phyloP scores from a whole-genome alignment of 2,888 invertebrate species.

The Parnassius orleans region DNA sequence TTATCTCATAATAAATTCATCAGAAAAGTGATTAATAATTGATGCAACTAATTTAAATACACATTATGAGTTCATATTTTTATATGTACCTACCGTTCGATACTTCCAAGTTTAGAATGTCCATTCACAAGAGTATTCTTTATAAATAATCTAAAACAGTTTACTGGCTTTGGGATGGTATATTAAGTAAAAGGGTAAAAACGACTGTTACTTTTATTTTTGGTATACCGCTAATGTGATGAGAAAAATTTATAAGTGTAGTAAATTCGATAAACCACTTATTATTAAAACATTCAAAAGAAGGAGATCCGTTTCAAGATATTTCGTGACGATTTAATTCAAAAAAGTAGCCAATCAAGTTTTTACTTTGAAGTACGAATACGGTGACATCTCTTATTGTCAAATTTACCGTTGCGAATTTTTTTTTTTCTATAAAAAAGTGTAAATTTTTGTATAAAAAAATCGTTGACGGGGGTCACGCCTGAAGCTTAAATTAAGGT shows the following conservation, averaged over 20 bases:
- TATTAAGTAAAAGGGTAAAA: slow-evolving; percentile 2
- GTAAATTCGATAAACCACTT: slow-evolving; percentile 44
- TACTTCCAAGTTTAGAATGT: no score
- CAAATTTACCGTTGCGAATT: slow-evolving; percentile 64
- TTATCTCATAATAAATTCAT: slow-evolving; percentile 58
- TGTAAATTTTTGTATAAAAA: slow-evolving; percentile 63
- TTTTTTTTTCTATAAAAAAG: slow-evolving; percentile 64
- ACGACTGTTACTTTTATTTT: background rate
- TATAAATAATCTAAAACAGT: no score
- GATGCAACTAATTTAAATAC: slow-evolving; percentile 33
- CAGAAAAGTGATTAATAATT: slow-evolving; percentile 16
- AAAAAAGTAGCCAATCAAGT: slow-evolving; percentile 75
- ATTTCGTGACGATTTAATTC: slow-evolving; percentile 56
- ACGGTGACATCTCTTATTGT: slow-evolving; percentile 66
- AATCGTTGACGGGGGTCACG: slow-evolving; percentile 78
- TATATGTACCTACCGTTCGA: no score
- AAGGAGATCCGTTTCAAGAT: slow-evolving; percentile 62
- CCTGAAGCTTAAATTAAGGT: slow-evolving; percentile 74
- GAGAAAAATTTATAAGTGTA: slow-evolving; percentile 60
- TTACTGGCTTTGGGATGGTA: no score
- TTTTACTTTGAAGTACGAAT: slow-evolving; percentile 72
- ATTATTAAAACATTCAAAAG: slow-evolving; percentile 51
- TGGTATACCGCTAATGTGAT: slow-evolving; percentile 39
- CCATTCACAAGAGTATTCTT: no score
- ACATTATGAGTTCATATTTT: slow-evolving; percentile 22